Percentiles rank a stretch among this genome's conserved stretches.
Conservation (phyloP, 2,888 invertebrate genomes). For the Anaspis maculata region DNA sequence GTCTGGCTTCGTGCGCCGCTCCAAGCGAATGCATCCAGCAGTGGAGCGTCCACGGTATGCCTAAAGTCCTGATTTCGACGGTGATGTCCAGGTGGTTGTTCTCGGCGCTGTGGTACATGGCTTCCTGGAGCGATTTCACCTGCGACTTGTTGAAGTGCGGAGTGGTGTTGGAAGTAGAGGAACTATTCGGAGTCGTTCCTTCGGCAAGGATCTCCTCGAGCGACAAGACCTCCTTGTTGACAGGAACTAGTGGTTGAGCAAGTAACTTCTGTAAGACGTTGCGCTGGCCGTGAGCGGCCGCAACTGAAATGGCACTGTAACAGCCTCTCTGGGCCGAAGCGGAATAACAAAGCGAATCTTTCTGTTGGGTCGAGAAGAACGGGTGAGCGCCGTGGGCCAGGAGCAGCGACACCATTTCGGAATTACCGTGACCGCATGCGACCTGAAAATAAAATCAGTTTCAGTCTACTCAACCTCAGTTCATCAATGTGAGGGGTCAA, state of each 20-base stretch:
- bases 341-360: constrained; percentile 78
- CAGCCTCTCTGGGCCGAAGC: constrained; percentile 80
- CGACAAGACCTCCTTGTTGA: constrained; percentile 68
- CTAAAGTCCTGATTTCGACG: constrained; percentile 74
- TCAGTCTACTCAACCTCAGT: too few relatives aligned
- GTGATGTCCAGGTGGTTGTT: constrained; percentile 87
- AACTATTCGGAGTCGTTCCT: constrained; percentile 7
- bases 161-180: constrained; percentile 30
- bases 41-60: constrained; percentile 86
- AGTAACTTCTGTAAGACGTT: constrained; percentile 67
- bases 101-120: constrained; percentile 91
- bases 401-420: constrained; percentile 71
- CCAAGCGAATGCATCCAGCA: constrained; percentile 88
- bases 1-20: constrained; percentile 74
- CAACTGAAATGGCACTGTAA: constrained; percentile 82
- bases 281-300: constrained; percentile 81
- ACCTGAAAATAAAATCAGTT: constrained; percentile 40
- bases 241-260: constrained; percentile 60
- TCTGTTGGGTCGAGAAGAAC: constrained; percentile 75
- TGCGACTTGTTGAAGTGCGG: constrained; percentile 69
- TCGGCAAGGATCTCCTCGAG: constrained; percentile 65
- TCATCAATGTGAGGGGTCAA: neutral
- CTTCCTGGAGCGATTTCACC: constrained; percentile 79
- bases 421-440: constrained; percentile 69
- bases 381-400: constrained; percentile 82